Conservation (phyloP, 2,888 invertebrate genomes). For the Pandemis heparana region DNA sequence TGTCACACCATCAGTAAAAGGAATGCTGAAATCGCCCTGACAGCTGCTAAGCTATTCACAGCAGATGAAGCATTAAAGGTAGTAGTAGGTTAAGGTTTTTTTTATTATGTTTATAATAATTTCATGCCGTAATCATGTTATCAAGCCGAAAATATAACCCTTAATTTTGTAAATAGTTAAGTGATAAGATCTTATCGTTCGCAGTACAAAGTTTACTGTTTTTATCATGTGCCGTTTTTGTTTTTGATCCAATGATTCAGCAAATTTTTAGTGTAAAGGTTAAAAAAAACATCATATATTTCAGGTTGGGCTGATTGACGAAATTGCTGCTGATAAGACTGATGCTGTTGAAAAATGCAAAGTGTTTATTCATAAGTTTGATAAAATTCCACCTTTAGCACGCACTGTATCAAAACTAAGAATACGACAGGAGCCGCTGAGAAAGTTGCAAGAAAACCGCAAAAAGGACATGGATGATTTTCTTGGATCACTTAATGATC, state of each 20-base stretch:
- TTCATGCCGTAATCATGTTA: not conserved
- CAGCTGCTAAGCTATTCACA: constrained; percentile 89
- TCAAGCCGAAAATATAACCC: not conserved
- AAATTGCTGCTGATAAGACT: constrained; percentile 88
- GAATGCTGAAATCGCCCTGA: constrained; percentile 90
- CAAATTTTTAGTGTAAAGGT: not conserved
- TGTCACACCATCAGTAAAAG: constrained; percentile 87
- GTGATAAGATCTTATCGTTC: not conserved
- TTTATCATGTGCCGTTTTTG: not conserved
- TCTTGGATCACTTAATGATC: constrained; percentile 84
- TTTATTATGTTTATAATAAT: not conserved
- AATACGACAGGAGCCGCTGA: constrained; percentile 78
- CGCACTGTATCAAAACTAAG: constrained; percentile 85
- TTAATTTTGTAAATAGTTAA: not conserved
- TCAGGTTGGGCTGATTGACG: constrained; percentile 91
- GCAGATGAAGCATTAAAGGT: constrained; percentile 91
- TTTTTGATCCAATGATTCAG: not conserved
- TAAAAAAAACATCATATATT: constrained; percentile 1
- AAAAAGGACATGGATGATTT: constrained; percentile 89
- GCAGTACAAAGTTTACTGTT: not conserved
- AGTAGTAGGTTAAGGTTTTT: not conserved
- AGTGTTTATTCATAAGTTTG: constrained; percentile 87
- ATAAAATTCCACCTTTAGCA: constrained; percentile 87
- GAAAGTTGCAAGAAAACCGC: constrained; percentile 84
- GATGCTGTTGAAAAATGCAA: constrained; percentile 89